Evolutionary conservation across 2,113 vertebrate species (phyloP), one percentile per base, ranked within the genome.

Genomic region (Sinocyclocheilus grahami): DNA sequence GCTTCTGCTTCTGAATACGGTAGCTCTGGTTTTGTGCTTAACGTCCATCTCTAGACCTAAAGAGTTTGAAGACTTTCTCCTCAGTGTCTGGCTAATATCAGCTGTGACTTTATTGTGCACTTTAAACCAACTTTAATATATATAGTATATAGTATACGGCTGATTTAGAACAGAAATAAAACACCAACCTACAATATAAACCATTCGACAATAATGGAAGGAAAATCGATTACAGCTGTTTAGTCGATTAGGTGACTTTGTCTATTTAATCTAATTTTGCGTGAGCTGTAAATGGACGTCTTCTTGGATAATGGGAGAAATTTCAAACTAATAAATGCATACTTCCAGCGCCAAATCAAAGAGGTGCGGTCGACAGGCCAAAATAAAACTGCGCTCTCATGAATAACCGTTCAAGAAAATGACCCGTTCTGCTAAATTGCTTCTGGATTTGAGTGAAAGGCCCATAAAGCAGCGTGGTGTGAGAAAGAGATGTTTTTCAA

Each of bases 151-250:
- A 87, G 27, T 65, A 51, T 87, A 78, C 80, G 78, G 63, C 83
- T 89, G 89, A 92, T 83, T 87, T 89, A 89, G 93, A 92, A 75
- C 90, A 92, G 89, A 88, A 81, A 87, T 88, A 76, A 91, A 94
- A 90, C 46, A 67, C 89, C 79, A 78, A 82, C 24, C 77, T 67
- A 74, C 33, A 63, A 83, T 87, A 88, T 81, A 85, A 83, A 89
- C 86, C 85, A 87, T 87, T 92, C 89, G 90, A 92, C 90, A 89
- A 86, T 89, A 91, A 91, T 91, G 90, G 88, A 89, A 48, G 85
- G 84, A 89, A 92, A 89, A 76, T 8, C 13, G 81, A 89, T 33
- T 71, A 85, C 93, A 92, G 94, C 92, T 94, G 93, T 91, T 90
- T 89, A 87, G 80, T 90, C 78, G 90, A 92, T 93, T 91, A 93